These are phyloP conservation scores for Phenganax marumi DNA, from an alignment of 92 coral and sea anemone genomes.

Conservation along the genomic window DNA sequence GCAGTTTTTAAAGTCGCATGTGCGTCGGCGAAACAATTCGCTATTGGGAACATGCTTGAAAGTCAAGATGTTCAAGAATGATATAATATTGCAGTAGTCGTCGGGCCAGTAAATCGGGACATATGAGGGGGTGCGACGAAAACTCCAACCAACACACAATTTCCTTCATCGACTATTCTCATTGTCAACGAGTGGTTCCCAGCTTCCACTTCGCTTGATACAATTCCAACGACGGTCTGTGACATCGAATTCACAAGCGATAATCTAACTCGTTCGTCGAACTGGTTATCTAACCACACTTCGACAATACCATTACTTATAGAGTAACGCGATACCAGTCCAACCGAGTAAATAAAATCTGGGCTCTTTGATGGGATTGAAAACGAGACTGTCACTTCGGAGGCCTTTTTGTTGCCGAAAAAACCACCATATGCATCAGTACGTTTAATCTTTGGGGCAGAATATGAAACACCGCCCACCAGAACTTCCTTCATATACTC, in stretches of 20 bases:
- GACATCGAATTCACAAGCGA: constrained; percentile 32
- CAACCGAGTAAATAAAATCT: constrained; percentile 46
- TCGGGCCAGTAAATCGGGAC: background rate
- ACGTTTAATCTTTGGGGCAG: constrained; percentile 16
- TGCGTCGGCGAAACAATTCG: too few relatives aligned
- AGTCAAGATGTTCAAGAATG: too few relatives aligned
- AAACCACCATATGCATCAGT: constrained; percentile 59
- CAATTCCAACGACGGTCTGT: constrained; percentile 46
- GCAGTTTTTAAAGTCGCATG: too few relatives aligned
- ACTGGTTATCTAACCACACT: constrained; percentile 53
- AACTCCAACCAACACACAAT: constrained; percentile 56
- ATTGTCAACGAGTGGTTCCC: constrained; percentile 59
- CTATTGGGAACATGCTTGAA: too few relatives aligned
- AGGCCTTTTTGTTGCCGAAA: constrained; percentile 26
- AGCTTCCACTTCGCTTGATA: constrained; percentile 45
- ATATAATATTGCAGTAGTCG: too few relatives aligned
- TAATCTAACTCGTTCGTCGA: constrained; percentile 23
- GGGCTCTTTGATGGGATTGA: constrained; percentile 30
- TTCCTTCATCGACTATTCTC: constrained; percentile 54
- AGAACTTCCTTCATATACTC: background rate
- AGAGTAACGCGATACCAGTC: constrained; percentile 43
- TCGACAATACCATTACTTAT: constrained; percentile 49
- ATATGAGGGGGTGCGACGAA: constrained; percentile 60
- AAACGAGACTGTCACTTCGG: constrained; percentile 39
- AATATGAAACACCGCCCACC: background rate